Evolutionary conservation across 2,797 vertebrate species (phyloP), one percentile per base, ranked within the genome.

Genomic region (Alauda arvensis): DNA sequence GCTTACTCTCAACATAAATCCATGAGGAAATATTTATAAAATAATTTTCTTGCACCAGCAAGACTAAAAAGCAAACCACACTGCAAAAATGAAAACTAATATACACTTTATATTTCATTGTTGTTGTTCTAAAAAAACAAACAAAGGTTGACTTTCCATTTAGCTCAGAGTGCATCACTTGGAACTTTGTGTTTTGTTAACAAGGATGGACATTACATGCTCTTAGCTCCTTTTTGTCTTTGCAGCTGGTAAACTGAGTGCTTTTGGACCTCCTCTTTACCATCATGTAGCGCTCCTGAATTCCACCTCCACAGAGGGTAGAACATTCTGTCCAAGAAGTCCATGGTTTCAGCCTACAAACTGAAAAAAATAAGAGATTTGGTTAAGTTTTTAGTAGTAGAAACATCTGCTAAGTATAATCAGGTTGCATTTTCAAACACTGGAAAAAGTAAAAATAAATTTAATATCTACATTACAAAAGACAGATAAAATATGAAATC

Each of bases 201-300:
- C 99, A 99, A 62, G 98, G 98, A 77, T 99, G 98, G 91, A 99
- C 99, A 3, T 98, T 99, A 93, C 99, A 99, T 9, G 99, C 99
- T 81, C 99, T 97, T 91, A 99, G 98, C 97, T 99, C 99, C 95
- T 99, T 99, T 96, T 99, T 99, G 97, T 99, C 99, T 96, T 99
- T 99, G 97, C 99, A 99, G 95, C 99, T 99, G 90, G 98, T 98
- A 70, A 99, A 97, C 96, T 99, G 98, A 81, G 98, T 96, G 65
- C 97, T 98, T 97, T 98, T 99, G 96, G 98, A 98, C 94, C 98
- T 98, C 96, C 98, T 99, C 98, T 99, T 99, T 39, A 99, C 98
- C 6, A 98, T 98, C 98, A 99, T 99, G 93, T 98, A 98, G 56
- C 99, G 97, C 81, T 99, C 99, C 90, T 99, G 99, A 93, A 99